phyloP scores from a whole-genome alignment of 2,888 invertebrate species.

The Amiota mariae region DNA sequence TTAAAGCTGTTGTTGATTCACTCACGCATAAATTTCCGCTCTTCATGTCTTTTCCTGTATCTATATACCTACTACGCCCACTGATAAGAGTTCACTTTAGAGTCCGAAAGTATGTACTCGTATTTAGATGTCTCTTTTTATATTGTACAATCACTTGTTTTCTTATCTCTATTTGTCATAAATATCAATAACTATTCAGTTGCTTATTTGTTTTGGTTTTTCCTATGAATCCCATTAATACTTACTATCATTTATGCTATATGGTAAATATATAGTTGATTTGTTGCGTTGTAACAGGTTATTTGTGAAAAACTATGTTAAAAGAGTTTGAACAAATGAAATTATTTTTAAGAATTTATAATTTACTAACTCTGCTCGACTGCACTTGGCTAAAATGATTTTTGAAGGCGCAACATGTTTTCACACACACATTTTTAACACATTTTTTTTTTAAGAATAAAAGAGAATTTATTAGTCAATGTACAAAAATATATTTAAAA shows the following conservation, averaged over 20 bases:
- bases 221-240: neutral
- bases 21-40: neutral
- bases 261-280: slow-evolving; percentile 7
- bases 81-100: slow-evolving; percentile 43
- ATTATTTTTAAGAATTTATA: no score
- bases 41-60: slow-evolving; percentile 30
- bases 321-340: no score
- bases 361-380: no score
- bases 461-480: no score
- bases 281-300: neutral
- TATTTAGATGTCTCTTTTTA: slow-evolving; percentile 4
- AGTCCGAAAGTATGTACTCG: no score
- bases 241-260: no score
- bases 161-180: slow-evolving; percentile 13
- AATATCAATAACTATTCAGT: neutral
- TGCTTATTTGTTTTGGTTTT: slow-evolving; percentile 17
- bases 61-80: slow-evolving; percentile 24
- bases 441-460: no score
- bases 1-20: slow-evolving; percentile 25
- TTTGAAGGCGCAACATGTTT: no score
- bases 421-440: no score
- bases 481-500: no score
- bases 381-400: no score
- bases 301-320: neutral
- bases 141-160: slow-evolving; percentile 18